Conservation (phyloP, 2,113 vertebrate genomes). For the Brienomyrus brachyistius region DNA sequence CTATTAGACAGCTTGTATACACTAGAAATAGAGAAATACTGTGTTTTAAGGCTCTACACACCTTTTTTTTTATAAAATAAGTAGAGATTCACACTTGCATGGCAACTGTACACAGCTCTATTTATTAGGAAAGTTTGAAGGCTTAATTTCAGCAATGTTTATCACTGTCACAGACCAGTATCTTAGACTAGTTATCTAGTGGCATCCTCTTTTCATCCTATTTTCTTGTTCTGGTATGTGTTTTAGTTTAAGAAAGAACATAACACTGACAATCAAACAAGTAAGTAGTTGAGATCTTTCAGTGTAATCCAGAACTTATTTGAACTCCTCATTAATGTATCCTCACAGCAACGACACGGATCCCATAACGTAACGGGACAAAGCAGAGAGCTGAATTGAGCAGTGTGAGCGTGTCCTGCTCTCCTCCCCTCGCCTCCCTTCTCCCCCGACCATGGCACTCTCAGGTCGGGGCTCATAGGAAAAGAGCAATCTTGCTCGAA, state of each 20-base stretch:
- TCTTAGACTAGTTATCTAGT: slow-evolving; percentile 14
- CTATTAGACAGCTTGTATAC: not conserved
- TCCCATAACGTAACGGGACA: not conserved
- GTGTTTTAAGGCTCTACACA: slow-evolving; percentile 10
- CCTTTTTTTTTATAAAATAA: not conserved
- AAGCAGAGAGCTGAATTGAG: not conserved
- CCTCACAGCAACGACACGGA: not conserved
- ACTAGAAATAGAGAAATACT: slow-evolving; percentile 10
- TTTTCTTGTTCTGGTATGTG: not conserved
- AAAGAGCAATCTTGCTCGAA: slow-evolving; percentile 35
- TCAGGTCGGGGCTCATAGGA: slow-evolving; percentile 32
- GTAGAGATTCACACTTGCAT: slow-evolving; percentile 28
- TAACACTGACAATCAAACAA: slow-evolving; percentile 18
- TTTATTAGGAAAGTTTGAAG: slow-evolving; percentile 22
- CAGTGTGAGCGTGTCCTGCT: not conserved
- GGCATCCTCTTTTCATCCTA: not conserved
- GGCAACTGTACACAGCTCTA: slow-evolving; percentile 24
- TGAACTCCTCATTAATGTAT: not conserved
- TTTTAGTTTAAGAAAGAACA: slow-evolving; percentile 2
- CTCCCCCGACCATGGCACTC: slow-evolving; percentile 27
- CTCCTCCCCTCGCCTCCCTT: slow-evolving; percentile 26
- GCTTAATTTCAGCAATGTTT: slow-evolving; percentile 24
- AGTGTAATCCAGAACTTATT: not conserved
- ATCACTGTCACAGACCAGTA: slow-evolving; percentile 21
- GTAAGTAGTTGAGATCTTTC: not conserved